Evolutionary conservation across 92 coral and sea anemone genomes (phyloP).

Genomic region (Epizoanthus scotinus): DNA sequence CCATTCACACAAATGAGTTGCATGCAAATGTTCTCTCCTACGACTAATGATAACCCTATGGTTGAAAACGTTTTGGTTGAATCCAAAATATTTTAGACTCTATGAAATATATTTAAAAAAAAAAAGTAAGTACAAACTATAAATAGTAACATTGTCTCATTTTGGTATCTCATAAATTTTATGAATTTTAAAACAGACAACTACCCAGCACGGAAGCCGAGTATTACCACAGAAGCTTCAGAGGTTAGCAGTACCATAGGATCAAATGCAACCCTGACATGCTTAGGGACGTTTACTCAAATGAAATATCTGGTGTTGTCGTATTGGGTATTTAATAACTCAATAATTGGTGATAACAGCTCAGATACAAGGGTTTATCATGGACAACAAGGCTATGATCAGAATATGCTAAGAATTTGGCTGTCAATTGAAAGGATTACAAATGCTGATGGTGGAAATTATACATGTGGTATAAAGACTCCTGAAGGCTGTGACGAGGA

Average conservation of each 20-base stretch:
- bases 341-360: not conserved
- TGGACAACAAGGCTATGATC: not conserved
- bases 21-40: too few species aligned
- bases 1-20: too few species aligned
- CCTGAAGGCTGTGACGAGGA: not conserved
- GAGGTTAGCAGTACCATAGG: conserved; percentile 2
- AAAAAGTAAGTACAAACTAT: too few species aligned
- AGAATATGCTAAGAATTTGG: not conserved
- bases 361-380: conserved; percentile 9
- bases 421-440: conserved; percentile 14
- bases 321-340: not conserved
- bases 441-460: conserved; percentile 22
- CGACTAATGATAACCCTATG: too few species aligned
- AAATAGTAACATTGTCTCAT: not conserved
- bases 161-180: not conserved
- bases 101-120: too few species aligned
- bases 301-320: not conserved
- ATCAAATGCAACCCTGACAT: conserved; percentile 1
- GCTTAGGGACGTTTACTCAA: conserved; percentile 7
- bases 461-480: conserved; percentile 8
- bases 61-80: too few species aligned
- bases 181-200: conserved; percentile 2
- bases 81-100: too few species aligned
- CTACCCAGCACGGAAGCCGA: not conserved
- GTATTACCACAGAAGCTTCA: not conserved